Conservation (phyloP, 2,113 vertebrate species). For the Hippopotamus amphibius region DNA sequence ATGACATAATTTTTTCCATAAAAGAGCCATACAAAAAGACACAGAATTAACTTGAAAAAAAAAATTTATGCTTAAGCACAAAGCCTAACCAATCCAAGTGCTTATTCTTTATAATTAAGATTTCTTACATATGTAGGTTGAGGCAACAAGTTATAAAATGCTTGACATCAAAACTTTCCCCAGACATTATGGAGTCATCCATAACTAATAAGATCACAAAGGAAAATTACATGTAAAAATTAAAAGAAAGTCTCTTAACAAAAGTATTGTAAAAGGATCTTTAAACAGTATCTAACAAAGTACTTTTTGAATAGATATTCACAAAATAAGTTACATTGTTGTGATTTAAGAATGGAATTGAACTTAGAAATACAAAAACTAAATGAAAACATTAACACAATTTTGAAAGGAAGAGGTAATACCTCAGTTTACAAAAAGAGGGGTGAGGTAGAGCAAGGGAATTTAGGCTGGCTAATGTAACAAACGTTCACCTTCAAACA, state of each 20-base stretch:
- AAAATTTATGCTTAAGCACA: not conserved
- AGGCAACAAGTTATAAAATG: conserved; percentile 5
- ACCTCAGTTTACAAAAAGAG: not conserved
- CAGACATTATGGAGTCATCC: not conserved
- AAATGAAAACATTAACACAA: conserved; percentile 26
- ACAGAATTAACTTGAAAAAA: not conserved
- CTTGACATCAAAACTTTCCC: not conserved
- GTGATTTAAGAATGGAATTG: not conserved
- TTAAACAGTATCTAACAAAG: conserved; percentile 5
- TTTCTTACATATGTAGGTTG: not conserved
- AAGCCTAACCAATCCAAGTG: not conserved
- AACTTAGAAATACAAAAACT: not conserved
- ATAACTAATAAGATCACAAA: not conserved
- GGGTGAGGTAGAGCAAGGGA: not conserved
- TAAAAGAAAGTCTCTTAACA: not conserved
- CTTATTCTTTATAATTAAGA: not conserved
- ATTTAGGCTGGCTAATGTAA: not conserved
- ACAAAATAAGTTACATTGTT: not conserved
- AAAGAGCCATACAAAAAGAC: not conserved
- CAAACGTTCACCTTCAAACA: not conserved
- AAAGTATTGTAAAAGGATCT: not conserved
- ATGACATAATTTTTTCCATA: not conserved
- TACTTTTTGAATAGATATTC: not conserved
- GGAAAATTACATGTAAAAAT: not conserved
- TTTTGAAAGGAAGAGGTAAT: conserved; percentile 30